Evolutionary conservation across 2,113 vertebrate genomes (phyloP).

Genomic region (Cinclus cinclus): DNA sequence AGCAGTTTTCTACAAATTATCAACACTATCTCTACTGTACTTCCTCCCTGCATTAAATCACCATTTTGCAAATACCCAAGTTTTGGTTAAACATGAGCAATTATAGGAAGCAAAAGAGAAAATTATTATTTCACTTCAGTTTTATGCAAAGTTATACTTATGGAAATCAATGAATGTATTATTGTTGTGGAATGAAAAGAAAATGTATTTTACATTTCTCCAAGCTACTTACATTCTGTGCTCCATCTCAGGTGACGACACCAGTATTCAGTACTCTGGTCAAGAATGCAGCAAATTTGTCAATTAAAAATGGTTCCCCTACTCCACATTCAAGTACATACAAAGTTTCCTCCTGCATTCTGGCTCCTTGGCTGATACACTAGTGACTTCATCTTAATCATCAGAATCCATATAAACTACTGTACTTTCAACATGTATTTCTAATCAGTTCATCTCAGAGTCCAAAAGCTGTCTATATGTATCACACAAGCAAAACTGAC

Average conservation of each 20-base stretch:
- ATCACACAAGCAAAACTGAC: background rate
- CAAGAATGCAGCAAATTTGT: background rate
- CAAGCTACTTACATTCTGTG: background rate
- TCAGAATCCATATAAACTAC: background rate
- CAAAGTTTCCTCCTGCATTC: background rate
- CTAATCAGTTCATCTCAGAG: background rate
- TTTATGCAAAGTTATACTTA: background rate
- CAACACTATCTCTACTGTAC: background rate
- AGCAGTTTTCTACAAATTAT: background rate
- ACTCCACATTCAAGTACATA: background rate
- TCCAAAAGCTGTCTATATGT: background rate
- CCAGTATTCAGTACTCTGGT: background rate
- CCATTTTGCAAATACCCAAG: background rate
- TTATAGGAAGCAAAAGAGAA: constrained; percentile 16
- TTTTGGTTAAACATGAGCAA: constrained; percentile 42
- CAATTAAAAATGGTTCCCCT: background rate
- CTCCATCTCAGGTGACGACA: background rate
- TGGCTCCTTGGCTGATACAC: background rate
- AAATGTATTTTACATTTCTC: background rate
- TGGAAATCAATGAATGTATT: background rate
- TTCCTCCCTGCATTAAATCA: constrained; percentile 21
- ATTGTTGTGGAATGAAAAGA: background rate
- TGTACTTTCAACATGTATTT: background rate
- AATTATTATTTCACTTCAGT: background rate
- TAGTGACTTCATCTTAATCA: background rate